Percentiles rank a stretch among this genome's conserved stretches.
These are phyloP conservation scores for Rhombomys opimus DNA, from an alignment of 2,113 vertebrate genomes.

Conservation along the genomic window DNA sequence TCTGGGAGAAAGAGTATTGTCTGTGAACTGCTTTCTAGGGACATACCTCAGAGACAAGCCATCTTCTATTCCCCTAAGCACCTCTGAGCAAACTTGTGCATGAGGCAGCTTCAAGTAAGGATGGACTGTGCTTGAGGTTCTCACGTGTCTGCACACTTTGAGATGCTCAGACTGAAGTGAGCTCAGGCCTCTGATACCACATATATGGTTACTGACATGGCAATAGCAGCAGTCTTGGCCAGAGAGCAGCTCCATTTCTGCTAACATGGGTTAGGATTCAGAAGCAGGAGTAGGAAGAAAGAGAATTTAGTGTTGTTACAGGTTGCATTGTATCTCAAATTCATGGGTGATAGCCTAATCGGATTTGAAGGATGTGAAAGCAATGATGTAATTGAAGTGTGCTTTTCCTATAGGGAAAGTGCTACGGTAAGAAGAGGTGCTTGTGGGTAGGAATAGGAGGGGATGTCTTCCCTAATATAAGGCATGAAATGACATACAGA, in stretches of 20 bases:
- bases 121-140: neutral
- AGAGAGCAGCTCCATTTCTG: neutral
- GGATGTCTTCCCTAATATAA: neutral
- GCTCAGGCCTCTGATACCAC: neutral
- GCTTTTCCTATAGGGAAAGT: neutral
- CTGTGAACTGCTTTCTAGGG: neutral
- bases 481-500: neutral
- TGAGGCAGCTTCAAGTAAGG: neutral
- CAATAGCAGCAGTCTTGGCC: too few species aligned
- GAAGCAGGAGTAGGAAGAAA: neutral
- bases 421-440: neutral
- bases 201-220: neutral
- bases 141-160: neutral
- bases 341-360: neutral
- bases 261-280: neutral
- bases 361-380: too few species aligned
- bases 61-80: too few species aligned
- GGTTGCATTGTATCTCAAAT: neutral
- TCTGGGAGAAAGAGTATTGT: neutral
- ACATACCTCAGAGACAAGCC: neutral
- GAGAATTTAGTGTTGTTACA: neutral
- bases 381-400: neutral
- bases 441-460: neutral
- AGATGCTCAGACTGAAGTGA: neutral
- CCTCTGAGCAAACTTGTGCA: neutral